Evolutionary conservation across 2,888 invertebrate genomes (phyloP).

Genomic region (Pollenia labialis): DNA sequence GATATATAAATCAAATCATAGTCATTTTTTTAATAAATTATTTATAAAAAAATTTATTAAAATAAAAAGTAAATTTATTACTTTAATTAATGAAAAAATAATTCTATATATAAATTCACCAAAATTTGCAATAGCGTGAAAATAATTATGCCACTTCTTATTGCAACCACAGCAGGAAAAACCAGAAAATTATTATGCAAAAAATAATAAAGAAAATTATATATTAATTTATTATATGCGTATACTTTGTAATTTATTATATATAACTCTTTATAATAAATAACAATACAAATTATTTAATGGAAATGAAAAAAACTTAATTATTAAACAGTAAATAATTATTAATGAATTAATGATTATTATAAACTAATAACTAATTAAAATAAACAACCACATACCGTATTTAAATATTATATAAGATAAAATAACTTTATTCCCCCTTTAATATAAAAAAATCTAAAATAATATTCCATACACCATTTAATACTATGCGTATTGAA

Average conservation of each 20-base stretch:
- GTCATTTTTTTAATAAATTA: constrained; percentile 57
- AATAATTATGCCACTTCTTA: constrained; percentile 69
- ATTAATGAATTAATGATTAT: constrained; percentile 43
- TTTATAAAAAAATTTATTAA: constrained; percentile 41
- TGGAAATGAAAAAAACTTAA: constrained; percentile 11
- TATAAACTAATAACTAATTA: constrained; percentile 32
- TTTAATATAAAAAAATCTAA: constrained; percentile 1
- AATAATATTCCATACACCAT: constrained; percentile 36
- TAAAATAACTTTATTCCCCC: constrained; percentile 44
- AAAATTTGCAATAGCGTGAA: constrained; percentile 56
- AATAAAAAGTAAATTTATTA: constrained; percentile 6
- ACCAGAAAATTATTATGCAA: constrained; percentile 69
- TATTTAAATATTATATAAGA: constrained; percentile 57
- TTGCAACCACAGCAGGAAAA: constrained; percentile 54
- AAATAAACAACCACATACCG: constrained; percentile 9
- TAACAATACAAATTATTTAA: neutral
- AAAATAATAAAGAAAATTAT: constrained; percentile 59
- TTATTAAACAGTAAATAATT: neutral
- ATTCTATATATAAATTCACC: constrained; percentile 56
- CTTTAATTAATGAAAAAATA: constrained; percentile 56
- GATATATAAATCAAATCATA: constrained; percentile 41
- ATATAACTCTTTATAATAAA: constrained; percentile 52
- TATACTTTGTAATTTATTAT: constrained; percentile 56
- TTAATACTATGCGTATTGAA: constrained; percentile 42
- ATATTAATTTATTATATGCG: constrained; percentile 44